These are phyloP conservation scores for Mythimna loreyi DNA, from an alignment of 2,888 invertebrate genomes.

Conservation along the genomic window DNA sequence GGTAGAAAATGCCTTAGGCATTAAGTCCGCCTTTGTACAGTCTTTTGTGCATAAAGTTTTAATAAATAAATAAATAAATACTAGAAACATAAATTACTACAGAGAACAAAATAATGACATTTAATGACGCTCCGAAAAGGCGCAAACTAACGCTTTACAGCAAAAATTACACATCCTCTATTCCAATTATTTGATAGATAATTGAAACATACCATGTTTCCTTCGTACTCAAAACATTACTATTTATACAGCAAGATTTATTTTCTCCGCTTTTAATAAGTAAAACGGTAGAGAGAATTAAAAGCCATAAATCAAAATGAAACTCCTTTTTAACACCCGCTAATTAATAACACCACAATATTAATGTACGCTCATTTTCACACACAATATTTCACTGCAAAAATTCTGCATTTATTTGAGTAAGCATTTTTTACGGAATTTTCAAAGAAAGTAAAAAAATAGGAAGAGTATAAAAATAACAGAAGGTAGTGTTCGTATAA, in stretches of 20 bases:
- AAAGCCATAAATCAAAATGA: conserved; percentile 36
- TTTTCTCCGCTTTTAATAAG: neutral
- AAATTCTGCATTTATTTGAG: neutral
- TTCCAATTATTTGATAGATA: neutral
- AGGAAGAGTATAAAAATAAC: neutral
- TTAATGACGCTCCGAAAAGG: neutral
- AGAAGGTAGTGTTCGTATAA: neutral
- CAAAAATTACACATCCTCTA: neutral
- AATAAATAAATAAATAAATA: too few relatives aligned
- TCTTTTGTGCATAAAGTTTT: too few relatives aligned
- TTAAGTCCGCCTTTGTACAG: too few relatives aligned
- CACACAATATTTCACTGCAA: conserved; percentile 30
- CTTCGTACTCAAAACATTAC: neutral
- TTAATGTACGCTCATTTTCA: conserved; percentile 20
- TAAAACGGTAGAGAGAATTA: conserved; percentile 8
- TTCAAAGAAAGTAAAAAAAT: conserved; percentile 6
- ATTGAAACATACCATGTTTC: neutral
- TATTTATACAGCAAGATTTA: neutral
- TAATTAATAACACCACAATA: conserved; percentile 28
- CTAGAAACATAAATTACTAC: neutral
- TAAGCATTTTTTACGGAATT: conserved; percentile 6
- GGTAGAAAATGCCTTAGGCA: too few relatives aligned
- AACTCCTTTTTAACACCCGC: neutral
- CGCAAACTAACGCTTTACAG: neutral
- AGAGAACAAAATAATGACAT: neutral